Evolutionary conservation across 2,113 vertebrate genomes (phyloP).

Genomic region (Solenodon paradoxus): DNA sequence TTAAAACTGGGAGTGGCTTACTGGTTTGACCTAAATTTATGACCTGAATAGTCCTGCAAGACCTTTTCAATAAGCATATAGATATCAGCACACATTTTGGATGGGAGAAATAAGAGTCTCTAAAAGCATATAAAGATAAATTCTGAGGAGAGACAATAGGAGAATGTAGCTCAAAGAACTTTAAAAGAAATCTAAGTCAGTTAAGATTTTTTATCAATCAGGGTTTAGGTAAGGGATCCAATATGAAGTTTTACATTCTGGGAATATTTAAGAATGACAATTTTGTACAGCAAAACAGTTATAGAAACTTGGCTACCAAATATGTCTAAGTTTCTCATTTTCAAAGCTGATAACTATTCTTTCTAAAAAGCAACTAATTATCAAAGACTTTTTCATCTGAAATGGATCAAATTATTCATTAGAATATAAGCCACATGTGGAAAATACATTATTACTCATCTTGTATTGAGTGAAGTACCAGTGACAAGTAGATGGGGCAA

Average conservation of each 20-base stretch:
- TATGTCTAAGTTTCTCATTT: slow-evolving; percentile 3
- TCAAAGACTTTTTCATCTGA: neutral
- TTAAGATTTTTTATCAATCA: slow-evolving; percentile 22
- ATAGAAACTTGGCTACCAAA: neutral
- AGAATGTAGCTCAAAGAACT: slow-evolving; percentile 17
- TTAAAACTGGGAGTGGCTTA: neutral
- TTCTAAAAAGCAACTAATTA: slow-evolving; percentile 19
- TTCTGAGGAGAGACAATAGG: neutral
- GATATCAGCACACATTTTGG: neutral
- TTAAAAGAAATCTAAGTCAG: slow-evolving; percentile 41
- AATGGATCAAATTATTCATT: slow-evolving; percentile 5
- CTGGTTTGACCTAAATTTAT: slow-evolving; percentile 15
- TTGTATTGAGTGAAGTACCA: neutral
- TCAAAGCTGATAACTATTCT: neutral
- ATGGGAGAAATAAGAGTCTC: neutral
- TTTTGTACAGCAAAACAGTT: neutral
- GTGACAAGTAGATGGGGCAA: neutral
- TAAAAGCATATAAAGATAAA: neutral
- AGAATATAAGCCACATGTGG: neutral
- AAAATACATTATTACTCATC: neutral
- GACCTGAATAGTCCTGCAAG: neutral
- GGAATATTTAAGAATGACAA: neutral
- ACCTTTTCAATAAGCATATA: neutral
- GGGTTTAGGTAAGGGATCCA: slow-evolving; percentile 28
- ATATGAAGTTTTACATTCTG: slow-evolving; percentile 23